A percentile compares a stretch with the other conserved stretches of the same genome.
Conservation (phyloP, 2,888 invertebrate species). For the Pandemis corylana region DNA sequence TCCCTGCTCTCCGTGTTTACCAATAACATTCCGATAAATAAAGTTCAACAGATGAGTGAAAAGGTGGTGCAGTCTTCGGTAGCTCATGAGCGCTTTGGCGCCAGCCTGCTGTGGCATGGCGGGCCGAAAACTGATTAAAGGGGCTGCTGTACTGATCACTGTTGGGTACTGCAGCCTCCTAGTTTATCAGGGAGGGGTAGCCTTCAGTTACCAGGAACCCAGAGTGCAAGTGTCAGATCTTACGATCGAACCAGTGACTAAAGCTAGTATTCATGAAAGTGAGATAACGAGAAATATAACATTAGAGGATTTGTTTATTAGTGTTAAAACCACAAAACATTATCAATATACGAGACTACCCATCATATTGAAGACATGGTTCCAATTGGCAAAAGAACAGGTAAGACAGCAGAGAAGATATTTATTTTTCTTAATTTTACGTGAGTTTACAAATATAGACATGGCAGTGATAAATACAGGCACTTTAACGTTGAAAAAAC, state of each 20-base stretch:
- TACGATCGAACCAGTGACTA: constrained; percentile 82
- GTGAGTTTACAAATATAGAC: background rate
- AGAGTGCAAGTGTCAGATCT: constrained; percentile 78
- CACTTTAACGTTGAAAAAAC: constrained; percentile 15
- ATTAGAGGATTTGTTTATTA: constrained; percentile 95
- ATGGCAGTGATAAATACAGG: background rate
- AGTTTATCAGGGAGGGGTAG: constrained; percentile 85
- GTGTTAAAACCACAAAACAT: constrained; percentile 96
- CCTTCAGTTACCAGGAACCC: constrained; percentile 80
- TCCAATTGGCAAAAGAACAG: constrained; percentile 95
- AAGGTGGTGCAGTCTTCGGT: constrained; percentile 65
- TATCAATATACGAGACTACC: constrained; percentile 94
- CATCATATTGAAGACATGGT: constrained; percentile 97
- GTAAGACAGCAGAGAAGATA: constrained; percentile 75
- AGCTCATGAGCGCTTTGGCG: constrained; percentile 72
- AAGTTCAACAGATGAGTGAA: constrained; percentile 81
- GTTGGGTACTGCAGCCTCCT: constrained; percentile 86
- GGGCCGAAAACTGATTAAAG: constrained; percentile 78
- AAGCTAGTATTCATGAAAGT: constrained; percentile 70
- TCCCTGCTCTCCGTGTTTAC: constrained; percentile 59
- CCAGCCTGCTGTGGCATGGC: constrained; percentile 76
- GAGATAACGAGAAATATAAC: constrained; percentile 85
- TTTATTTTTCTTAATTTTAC: background rate
- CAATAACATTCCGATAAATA: constrained; percentile 69
- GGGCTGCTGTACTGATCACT: constrained; percentile 80